phyloP scores from a whole-genome alignment of 2,113 vertebrate species.

The Phasianus colchicus region DNA sequence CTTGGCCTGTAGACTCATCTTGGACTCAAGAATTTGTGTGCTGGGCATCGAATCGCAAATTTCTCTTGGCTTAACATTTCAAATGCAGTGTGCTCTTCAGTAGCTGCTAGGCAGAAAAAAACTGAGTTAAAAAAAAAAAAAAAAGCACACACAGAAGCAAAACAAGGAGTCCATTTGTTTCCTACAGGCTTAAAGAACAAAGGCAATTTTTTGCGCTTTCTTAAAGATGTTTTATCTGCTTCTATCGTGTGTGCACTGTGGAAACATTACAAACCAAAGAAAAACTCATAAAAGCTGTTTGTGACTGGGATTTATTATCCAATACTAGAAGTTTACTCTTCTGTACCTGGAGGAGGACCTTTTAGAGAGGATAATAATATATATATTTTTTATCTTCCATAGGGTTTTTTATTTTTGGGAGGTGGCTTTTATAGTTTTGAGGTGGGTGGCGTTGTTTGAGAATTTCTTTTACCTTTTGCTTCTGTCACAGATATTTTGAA shows the following conservation, averaged over 20 bases:
- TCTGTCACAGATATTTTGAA: background rate
- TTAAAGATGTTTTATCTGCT: background rate
- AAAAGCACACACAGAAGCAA: background rate
- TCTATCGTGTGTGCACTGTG: background rate
- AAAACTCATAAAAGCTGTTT: background rate
- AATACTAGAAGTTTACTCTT: background rate
- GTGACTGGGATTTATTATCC: background rate
- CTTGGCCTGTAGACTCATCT: background rate
- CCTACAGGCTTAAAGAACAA: background rate
- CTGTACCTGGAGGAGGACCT: background rate
- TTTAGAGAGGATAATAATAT: background rate
- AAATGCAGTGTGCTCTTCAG: background rate
- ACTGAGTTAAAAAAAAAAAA: background rate
- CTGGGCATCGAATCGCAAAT: background rate
- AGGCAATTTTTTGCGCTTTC: background rate
- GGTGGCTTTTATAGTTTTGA: background rate
- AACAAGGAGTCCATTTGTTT: background rate
- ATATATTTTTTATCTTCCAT: background rate
- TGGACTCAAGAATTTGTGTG: background rate
- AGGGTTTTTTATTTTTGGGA: background rate
- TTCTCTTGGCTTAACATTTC: background rate
- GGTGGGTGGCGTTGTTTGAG: background rate
- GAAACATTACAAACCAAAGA: slow-evolving; percentile 1
- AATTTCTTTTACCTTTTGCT: background rate
- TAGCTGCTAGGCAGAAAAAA: background rate